These are phyloP conservation scores for Rallus limicola DNA, from an alignment of 2,113 vertebrate species.

Conservation along the genomic window DNA sequence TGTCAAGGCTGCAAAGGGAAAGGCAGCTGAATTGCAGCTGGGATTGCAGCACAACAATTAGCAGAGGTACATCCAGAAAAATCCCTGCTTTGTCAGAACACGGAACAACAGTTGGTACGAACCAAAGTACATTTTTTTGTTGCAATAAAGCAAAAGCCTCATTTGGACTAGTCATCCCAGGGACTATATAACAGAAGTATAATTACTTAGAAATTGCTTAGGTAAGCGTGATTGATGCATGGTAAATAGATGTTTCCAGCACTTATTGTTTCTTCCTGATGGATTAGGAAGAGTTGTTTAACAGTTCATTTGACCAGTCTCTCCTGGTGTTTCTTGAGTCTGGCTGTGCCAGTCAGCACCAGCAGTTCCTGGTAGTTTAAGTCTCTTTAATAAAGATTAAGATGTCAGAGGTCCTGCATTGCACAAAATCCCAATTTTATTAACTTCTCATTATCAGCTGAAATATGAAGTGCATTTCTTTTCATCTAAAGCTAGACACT, in stretches of 20 bases:
- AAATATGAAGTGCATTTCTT: conserved; percentile 72
- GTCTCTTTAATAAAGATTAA: conserved; percentile 99
- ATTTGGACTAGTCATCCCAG: neutral
- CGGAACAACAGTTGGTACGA: neutral
- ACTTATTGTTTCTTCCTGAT: conserved; percentile 82
- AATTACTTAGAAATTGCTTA: conserved; percentile 85
- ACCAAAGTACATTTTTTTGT: neutral
- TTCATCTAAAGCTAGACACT: conserved; percentile 21
- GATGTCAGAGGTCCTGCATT: conserved; percentile 90
- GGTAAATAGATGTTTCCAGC: conserved; percentile 81
- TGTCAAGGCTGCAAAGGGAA: neutral
- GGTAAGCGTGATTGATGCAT: conserved; percentile 84
- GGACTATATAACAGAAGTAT: conserved; percentile 47
- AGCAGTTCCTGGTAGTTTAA: conserved; percentile 86
- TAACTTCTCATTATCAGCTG: conserved; percentile 85
- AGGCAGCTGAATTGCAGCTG: neutral
- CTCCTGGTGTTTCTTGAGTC: conserved; percentile 62
- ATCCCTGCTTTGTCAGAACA: neutral
- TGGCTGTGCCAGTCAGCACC: conserved; percentile 85
- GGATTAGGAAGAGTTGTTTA: conserved; percentile 88
- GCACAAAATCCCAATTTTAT: conserved; percentile 87
- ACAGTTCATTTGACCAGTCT: conserved; percentile 87
- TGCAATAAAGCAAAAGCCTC: neutral
- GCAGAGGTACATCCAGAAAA: conserved; percentile 12
- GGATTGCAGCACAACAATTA: conserved; percentile 35